A percentile compares a stretch with the other conserved stretches of the same genome.
phyloP scores from a whole-genome alignment of 2,113 vertebrate genomes.

The Phainopepla nitens region DNA sequence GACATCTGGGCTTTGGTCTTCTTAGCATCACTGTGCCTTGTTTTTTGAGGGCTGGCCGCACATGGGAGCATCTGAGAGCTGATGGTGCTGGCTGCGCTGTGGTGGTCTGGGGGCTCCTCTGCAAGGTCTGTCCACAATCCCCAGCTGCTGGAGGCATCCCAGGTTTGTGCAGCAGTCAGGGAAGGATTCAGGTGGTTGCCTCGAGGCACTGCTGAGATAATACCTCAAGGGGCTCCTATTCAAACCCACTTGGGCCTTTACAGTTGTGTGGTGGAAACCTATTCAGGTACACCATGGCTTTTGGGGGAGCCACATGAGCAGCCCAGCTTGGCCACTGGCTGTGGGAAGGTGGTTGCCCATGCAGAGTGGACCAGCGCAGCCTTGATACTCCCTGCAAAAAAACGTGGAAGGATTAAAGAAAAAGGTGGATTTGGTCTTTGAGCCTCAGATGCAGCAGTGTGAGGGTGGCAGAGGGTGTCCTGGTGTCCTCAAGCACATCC shows the following conservation, averaged over 20 bases:
- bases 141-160: neutral
- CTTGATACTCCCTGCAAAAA: neutral
- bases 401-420: neutral
- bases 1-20: neutral
- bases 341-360: accelerated
- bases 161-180: neutral
- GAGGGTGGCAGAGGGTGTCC: neutral
- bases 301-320: neutral
- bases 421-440: neutral
- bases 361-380: neutral
- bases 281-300: neutral
- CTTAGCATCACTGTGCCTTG: neutral
- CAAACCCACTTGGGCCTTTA: conserved; percentile 13
- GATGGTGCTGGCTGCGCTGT: neutral
- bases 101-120: neutral
- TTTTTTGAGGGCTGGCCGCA: neutral
- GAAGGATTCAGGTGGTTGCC: conserved; percentile 56
- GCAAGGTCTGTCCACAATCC: neutral
- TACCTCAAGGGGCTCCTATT: conserved; percentile 44
- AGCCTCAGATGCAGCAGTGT: accelerated
- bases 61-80: neutral
- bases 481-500: neutral
- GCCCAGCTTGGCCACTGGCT: neutral
- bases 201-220: conserved; percentile 34
- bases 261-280: neutral